These are phyloP conservation scores for Rhabditoides inermis DNA, from an alignment of 2,888 invertebrate genomes.

Conservation along the genomic window DNA sequence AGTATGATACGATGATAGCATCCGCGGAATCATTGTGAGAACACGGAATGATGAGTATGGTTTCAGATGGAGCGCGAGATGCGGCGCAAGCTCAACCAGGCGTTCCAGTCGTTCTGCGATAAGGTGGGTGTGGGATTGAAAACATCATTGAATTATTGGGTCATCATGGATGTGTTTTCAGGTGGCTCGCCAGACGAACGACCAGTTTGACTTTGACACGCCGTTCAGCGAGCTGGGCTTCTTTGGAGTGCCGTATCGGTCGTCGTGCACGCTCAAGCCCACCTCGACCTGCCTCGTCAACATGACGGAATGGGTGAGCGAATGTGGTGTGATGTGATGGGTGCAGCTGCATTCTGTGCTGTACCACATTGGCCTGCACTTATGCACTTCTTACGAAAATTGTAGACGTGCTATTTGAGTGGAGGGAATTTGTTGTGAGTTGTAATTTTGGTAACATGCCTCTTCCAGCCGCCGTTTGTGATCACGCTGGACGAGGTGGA, in stretches of 20 bases:
- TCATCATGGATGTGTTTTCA: neutral
- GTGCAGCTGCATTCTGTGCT: too few relatives aligned
- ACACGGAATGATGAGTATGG: neutral
- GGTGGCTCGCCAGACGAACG: slow-evolving; percentile 80
- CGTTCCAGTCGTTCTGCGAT: slow-evolving; percentile 96
- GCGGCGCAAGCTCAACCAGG: slow-evolving; percentile 87
- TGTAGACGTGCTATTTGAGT: neutral
- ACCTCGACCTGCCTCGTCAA: slow-evolving; percentile 95
- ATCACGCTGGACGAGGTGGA: slow-evolving; percentile 85
- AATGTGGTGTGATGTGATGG: slow-evolving; percentile 5
- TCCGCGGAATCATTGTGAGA: neutral
- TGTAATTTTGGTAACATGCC: neutral
- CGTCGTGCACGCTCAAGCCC: slow-evolving; percentile 67
- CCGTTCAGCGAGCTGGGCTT: slow-evolving; percentile 96
- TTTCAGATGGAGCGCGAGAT: slow-evolving; percentile 78
- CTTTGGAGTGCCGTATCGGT: slow-evolving; percentile 87
- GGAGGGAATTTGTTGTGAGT: neutral
- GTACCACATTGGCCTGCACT: too few relatives aligned
- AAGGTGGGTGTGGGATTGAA: slow-evolving; percentile 61
- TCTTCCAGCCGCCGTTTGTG: slow-evolving; percentile 79
- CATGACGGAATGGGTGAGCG: slow-evolving; percentile 76
- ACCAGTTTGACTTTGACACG: slow-evolving; percentile 93
- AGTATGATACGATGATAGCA: neutral
- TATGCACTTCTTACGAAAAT: too few relatives aligned
- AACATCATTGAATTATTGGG: neutral